Evolutionary conservation across 2,888 invertebrate species (phyloP).

Genomic region (Xestia xanthographa): DNA sequence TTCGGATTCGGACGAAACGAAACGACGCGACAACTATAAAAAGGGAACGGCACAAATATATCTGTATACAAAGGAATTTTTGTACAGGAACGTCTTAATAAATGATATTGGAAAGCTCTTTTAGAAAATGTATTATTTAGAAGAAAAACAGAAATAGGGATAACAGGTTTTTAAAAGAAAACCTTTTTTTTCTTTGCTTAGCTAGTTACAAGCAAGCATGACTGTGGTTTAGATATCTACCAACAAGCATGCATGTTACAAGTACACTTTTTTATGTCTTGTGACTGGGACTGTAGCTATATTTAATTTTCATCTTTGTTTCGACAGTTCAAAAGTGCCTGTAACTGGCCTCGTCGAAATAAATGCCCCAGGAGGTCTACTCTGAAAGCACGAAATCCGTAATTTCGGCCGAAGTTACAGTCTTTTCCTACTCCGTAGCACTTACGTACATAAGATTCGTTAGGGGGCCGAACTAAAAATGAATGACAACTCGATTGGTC

Average conservation of each 20-base stretch:
- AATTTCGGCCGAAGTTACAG: no score
- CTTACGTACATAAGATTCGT: no score
- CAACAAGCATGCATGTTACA: background rate
- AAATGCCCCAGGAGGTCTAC: no score
- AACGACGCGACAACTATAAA: conserved; percentile 54
- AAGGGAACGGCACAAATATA: conserved; percentile 50
- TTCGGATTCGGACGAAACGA: conserved; percentile 32
- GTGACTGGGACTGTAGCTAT: no score
- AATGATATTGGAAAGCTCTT: conserved; percentile 55
- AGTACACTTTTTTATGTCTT: no score
- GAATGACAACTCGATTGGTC: no score
- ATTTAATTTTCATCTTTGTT: no score
- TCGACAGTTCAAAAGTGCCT: no score
- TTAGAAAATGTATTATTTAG: conserved; percentile 44
- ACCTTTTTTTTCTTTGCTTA: background rate
- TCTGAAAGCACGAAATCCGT: no score
- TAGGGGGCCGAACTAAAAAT: no score
- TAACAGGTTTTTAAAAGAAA: background rate
- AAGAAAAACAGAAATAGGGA: background rate
- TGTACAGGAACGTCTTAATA: conserved; percentile 60
- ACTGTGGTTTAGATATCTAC: background rate
- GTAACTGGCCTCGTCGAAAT: no score
- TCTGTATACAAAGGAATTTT: conserved; percentile 60
- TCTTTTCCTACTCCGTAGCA: no score
- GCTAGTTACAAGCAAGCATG: background rate